Conservation (phyloP, 1,140 invertebrate genomes). For the Drosophila grimshawi region DNA sequence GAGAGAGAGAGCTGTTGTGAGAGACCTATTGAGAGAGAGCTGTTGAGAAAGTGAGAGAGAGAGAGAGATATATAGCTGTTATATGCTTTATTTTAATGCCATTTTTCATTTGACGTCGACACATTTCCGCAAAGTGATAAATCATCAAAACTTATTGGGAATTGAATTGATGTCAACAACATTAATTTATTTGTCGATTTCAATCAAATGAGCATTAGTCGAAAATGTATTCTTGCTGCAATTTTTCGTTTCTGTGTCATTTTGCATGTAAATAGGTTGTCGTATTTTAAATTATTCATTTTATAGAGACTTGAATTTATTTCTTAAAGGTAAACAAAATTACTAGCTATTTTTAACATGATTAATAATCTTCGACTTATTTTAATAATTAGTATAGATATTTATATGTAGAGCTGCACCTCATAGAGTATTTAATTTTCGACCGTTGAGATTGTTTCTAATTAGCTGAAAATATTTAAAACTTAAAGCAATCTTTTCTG, state of each 20-base stretch:
- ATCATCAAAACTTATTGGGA: constrained; percentile 71
- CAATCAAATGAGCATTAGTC: constrained; percentile 44
- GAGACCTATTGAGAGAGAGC: no score
- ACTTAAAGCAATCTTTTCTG: background rate
- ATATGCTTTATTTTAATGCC: no score
- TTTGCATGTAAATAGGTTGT: constrained; percentile 3
- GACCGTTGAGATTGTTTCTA: background rate
- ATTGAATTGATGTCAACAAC: constrained; percentile 63
- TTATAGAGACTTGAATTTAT: background rate
- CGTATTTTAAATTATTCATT: constrained; percentile 18
- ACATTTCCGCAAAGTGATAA: constrained; percentile 53
- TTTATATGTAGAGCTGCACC: no score
- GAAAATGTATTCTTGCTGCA: constrained; percentile 10
- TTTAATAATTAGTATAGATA: no score
- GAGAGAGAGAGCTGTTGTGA: no score
- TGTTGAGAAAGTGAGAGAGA: no score
- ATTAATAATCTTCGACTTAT: no score
- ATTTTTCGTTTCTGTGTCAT: constrained; percentile 30
- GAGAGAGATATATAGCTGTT: no score
- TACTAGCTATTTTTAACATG: no score
- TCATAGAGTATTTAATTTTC: background rate
- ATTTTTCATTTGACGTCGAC: constrained; percentile 21
- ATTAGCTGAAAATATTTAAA: background rate
- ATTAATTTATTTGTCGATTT: constrained; percentile 50
- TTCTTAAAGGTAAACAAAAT: no score